Evolutionary conservation across 2,888 invertebrate species (phyloP), one percentile per base, ranked within the genome.

Genomic region (Ornithoptera priamus): DNA sequence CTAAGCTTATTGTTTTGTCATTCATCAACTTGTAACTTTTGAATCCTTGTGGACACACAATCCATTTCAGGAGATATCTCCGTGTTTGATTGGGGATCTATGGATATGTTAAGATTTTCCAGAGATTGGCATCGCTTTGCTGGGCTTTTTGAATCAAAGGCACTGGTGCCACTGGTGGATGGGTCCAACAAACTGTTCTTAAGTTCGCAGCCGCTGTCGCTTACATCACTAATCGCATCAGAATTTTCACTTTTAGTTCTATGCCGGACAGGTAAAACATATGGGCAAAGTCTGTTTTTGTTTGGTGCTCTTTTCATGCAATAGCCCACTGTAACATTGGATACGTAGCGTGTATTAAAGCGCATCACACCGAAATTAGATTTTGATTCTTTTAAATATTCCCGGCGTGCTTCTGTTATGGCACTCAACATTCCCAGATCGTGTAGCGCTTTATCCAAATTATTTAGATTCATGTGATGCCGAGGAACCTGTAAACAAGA

Each of bases 181-280:
- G 92, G 89, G 74, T 92, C 91, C 72, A 90, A 74, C 73, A 88
- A 79, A 79, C 81, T 85, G 76, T 79, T 83, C 75, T 87, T 87
- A 72, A 81, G 81, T 64, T 90, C 88, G 79, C 81, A 84, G 69
- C 80, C 80, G 74, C 72, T 81, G 39, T 93, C 90, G 77, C 74
- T 82, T 74, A 81, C 78, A 72, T 91, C 90, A 82, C 85, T 83
- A 77, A 88, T 83, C 65, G 85, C 88, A 75, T 94, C 94, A 8
- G 94, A 94, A 82, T 94, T 94, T 80, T 94, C 94, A 81, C 94
- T 94, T 85, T 93, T 93, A 75, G 94, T 94, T 82, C 94, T 88
- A 78, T 93, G 93, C 74, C 94, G 85, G 71, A 93, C 93, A 61
- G 94, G 93, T 74, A 93, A 78, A 62, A 91, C 88, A 80, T 94